Percentiles rank a stretch among this genome's conserved stretches.
phyloP scores from a whole-genome alignment of 2,113 vertebrate genomes.

The Condylura cristata region DNA sequence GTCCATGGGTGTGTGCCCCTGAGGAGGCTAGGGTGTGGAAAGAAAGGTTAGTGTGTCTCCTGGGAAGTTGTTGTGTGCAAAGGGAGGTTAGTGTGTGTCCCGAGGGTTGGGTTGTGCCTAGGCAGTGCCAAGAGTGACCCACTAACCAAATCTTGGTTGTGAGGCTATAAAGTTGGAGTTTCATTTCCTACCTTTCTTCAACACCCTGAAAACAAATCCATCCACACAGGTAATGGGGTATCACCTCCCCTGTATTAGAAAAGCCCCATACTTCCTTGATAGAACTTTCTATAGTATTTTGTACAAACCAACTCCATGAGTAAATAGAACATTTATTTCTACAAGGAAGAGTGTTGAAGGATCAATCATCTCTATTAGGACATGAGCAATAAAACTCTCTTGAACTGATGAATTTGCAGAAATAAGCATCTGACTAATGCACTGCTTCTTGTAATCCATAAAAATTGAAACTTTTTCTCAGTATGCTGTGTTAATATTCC shows the following conservation, averaged over 20 bases:
- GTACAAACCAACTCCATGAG: not conserved
- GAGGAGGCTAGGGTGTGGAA: too few relatives aligned
- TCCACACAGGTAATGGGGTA: not conserved
- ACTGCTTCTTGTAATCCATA: slow-evolving; percentile 38
- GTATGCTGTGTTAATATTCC: not conserved
- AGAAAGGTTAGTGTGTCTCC: too few relatives aligned
- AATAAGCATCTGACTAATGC: slow-evolving; percentile 49
- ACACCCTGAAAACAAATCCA: not conserved
- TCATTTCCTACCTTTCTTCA: not conserved
- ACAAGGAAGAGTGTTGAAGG: slow-evolving; percentile 32
- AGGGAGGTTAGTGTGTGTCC: too few relatives aligned
- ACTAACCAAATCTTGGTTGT: not conserved
- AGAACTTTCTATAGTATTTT: slow-evolving; percentile 16
- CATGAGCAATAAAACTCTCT: slow-evolving; percentile 21
- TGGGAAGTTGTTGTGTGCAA: too few relatives aligned
- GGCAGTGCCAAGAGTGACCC: accelerated
- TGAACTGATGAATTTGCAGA: slow-evolving; percentile 46
- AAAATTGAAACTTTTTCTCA: not conserved
- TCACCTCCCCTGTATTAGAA: not conserved
- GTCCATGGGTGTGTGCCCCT: too few relatives aligned
- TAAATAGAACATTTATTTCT: slow-evolving; percentile 43
- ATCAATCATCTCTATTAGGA: slow-evolving; percentile 45
- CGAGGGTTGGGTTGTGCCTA: accelerated
- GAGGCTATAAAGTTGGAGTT: accelerated
- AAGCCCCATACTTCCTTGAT: not conserved